Evolutionary conservation across 2,113 vertebrate species (phyloP), one percentile per base, ranked within the genome.

Genomic region (Ptilonorhynchus violaceus): DNA sequence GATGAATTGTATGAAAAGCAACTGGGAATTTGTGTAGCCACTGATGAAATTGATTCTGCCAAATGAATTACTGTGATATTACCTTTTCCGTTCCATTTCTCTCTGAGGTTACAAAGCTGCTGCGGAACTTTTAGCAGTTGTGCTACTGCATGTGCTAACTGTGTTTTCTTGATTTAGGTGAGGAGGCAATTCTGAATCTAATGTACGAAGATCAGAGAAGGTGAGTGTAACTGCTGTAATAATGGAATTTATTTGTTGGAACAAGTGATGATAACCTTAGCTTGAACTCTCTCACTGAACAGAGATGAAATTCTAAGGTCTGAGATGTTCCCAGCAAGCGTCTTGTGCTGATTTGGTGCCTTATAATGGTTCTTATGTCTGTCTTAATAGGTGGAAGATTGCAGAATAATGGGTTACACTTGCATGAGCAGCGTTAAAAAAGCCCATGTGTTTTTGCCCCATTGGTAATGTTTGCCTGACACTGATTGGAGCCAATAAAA

Each of bases 211-310:
- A 92, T 27, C 23, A 7, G 15, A 52, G 44, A 44, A 94, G 79
- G 97, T 96, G 67, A 83, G 96, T 64, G 25, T 46, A 39, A 33
- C 11, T 75, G 24, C 33, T 50, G n/a, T 31, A 67, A 31, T 56
- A 19, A 68, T 22, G 3, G 39, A 7, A 31, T 28, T 13, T 18
- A 15, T 42, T 19, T 85, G 20, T 46, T 94, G 96, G 95, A 96
- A 96, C 95, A 96, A 22, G 60, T 98, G 98, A 98, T 98, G 98
- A 98, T 94, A 96, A 78, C 89, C 82, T 91, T 96, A 60, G 41
- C 96, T 97, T 98, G 98, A 98, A 98, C 98, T 98, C 98, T 98
- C 98, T 98, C 95, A 96, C 98, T 98, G 98, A 98, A 83, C 9
- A 83, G 88, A 98, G 98, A 98, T 98, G 98, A 98, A 68, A 91